These are phyloP conservation scores for Ptyas mucosa DNA, from an alignment of 2,113 vertebrate genomes.

Conservation along the genomic window DNA sequence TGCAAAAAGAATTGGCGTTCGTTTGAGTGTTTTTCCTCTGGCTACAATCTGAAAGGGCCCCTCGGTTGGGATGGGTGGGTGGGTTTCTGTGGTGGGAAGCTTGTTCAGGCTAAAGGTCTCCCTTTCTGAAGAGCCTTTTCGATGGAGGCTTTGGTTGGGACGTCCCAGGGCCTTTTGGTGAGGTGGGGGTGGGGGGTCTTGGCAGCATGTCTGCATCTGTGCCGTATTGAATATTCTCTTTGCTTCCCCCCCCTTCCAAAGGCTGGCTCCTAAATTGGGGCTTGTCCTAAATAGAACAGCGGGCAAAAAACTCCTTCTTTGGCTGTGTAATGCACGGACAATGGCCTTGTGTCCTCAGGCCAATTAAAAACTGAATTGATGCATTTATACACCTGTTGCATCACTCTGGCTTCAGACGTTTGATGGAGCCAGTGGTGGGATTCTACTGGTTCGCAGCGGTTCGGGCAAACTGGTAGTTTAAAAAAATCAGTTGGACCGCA, in stretches of 20 bases:
- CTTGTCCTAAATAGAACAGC: not conserved
- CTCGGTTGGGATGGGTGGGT: not conserved
- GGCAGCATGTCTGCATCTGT: not conserved
- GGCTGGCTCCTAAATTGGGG: not conserved
- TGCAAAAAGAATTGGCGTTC: not conserved
- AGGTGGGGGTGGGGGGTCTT: not conserved
- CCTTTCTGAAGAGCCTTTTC: no score
- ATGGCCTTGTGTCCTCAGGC: not conserved
- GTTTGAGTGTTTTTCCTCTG: not conserved
- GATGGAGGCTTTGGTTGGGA: not conserved
- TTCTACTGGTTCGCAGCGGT: no score
- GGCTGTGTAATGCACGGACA: not conserved
- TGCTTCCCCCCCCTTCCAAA: not conserved
- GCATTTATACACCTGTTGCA: not conserved
- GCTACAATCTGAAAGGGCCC: not conserved
- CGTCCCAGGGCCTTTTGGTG: not conserved
- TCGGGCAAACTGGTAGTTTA: no score
- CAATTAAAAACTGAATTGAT: not conserved
- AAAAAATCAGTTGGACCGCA: no score
- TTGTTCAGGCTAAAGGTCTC: no score
- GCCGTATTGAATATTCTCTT: not conserved
- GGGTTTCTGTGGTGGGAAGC: not conserved
- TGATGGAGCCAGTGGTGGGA: no score
- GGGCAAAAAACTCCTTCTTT: not conserved
- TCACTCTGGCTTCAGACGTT: not conserved